Evolutionary conservation across 2,888 invertebrate genomes (phyloP), one percentile per base, ranked within the genome.

Genomic region (Plemyria rubiginata): DNA sequence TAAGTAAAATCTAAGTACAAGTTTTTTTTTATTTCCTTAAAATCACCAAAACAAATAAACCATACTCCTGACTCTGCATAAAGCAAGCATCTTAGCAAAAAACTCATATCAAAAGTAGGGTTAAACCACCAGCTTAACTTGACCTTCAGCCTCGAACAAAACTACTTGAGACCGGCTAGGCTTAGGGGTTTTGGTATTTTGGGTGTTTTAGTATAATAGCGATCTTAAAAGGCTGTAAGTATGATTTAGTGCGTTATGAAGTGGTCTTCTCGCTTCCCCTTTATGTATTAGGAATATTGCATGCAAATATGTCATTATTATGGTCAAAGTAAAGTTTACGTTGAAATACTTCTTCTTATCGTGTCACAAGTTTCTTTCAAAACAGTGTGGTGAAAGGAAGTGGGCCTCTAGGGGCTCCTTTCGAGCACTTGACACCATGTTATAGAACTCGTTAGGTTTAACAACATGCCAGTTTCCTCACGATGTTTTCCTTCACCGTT

Each of bases 161-260:
- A 4, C 0, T 4, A 4, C 4, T 49, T 36, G 2, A 12, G 6
- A 50, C 38, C 38, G 4, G 38, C 49, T 6, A 15, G 8, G 8
- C 0, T 0, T 3, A 65, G 48, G 61, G 80, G 45, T 74, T 83
- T 66, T 38, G 0, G 8, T 56, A 73, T 54, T 62, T 43, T 82
- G 81, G 85, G 32, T 49, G 54, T 46, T 46, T 71, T 76, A 72
- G 62, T 68, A 63, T 70, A 75, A 75, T 80, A 77, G 77, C 76
- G 80, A 82, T 75, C 81, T 81, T 76, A 79, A 76, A 81, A 82
- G 77, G 72, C 72, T 75, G 71, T 82, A 82, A 87, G 81, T 69
- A 78, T 87, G 86, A 87, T 87, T 85, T 87, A 87, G 80, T 79
- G 72, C 71, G 66, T 71, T 77, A 82, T 80, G 81, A 78, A 78